These are phyloP conservation scores for Drosophila elegans DNA, from an alignment of 1,140 invertebrate genomes.

Conservation along the genomic window DNA sequence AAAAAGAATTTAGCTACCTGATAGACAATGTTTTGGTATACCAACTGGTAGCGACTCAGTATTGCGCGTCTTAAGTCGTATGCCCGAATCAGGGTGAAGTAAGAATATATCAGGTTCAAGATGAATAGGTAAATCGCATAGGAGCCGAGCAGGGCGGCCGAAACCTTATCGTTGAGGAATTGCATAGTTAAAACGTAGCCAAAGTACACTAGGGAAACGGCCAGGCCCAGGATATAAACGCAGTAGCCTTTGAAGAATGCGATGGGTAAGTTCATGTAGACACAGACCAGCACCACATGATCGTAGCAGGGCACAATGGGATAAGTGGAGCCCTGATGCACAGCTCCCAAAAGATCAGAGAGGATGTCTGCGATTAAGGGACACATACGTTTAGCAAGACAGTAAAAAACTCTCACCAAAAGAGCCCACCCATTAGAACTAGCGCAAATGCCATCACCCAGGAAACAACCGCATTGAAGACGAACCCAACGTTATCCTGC, in stretches of 20 bases:
- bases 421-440: constrained; percentile 17
- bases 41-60: constrained; percentile 31
- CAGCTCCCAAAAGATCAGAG: neutral
- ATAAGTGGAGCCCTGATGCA: neutral
- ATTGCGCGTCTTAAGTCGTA: constrained; percentile 12
- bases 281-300: constrained; percentile 31
- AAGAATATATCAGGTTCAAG: constrained; percentile 5
- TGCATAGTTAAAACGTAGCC: neutral
- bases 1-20: constrained; percentile 29
- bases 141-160: neutral
- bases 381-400: neutral
- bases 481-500: neutral
- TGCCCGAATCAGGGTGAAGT: constrained; percentile 1
- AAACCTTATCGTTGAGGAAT: neutral
- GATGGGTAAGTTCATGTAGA: constrained; percentile 48
- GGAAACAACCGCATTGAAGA: constrained; percentile 29
- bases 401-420: neutral
- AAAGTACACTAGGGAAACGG: constrained; percentile 9
- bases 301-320: constrained; percentile 25
- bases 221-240: constrained; percentile 12
- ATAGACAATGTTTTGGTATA: constrained; percentile 19
- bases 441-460: constrained; percentile 3
- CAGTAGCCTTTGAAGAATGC: neutral
- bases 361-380: constrained; percentile 5
- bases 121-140: constrained; percentile 24